Evolutionary conservation across 2,797 vertebrate species (phyloP).

Genomic region (Phoebastria nigripes): DNA sequence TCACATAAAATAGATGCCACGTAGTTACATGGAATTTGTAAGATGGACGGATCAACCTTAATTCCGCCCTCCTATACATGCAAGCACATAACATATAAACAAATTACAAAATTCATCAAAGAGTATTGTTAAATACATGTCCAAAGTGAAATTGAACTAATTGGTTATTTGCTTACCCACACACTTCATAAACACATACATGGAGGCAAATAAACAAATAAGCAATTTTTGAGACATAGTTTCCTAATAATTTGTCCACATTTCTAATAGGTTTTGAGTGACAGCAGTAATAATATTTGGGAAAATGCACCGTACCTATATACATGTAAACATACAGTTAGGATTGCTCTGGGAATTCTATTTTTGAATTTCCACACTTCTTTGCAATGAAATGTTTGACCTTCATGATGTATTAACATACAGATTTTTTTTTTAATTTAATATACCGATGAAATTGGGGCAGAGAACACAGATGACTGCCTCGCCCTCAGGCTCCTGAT

Average conservation of each 20-base stretch:
- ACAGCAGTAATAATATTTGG: not conserved
- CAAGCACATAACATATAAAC: not conserved
- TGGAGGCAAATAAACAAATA: not conserved
- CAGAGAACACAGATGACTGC: slow-evolving; percentile 62
- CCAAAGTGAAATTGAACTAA: not conserved
- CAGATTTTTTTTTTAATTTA: not conserved
- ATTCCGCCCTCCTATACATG: not conserved
- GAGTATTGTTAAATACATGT: not conserved
- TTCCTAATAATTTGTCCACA: not conserved
- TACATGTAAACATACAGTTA: not conserved
- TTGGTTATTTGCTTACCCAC: not conserved
- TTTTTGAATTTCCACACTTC: slow-evolving; percentile 31
- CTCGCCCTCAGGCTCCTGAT: slow-evolving; percentile 63
- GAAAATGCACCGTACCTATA: not conserved
- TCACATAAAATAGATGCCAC: not conserved
- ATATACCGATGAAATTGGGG: slow-evolving; percentile 55
- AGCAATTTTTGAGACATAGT: not conserved
- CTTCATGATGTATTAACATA: slow-evolving; percentile 51
- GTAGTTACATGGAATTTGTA: not conserved
- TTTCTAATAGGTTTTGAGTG: not conserved
- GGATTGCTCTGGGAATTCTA: not conserved
- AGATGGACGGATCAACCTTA: not conserved
- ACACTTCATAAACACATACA: not conserved
- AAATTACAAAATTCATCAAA: not conserved
- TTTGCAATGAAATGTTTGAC: slow-evolving; percentile 46